phyloP scores from a whole-genome alignment of 1,140 invertebrate species.

The Mamestra configurata region DNA sequence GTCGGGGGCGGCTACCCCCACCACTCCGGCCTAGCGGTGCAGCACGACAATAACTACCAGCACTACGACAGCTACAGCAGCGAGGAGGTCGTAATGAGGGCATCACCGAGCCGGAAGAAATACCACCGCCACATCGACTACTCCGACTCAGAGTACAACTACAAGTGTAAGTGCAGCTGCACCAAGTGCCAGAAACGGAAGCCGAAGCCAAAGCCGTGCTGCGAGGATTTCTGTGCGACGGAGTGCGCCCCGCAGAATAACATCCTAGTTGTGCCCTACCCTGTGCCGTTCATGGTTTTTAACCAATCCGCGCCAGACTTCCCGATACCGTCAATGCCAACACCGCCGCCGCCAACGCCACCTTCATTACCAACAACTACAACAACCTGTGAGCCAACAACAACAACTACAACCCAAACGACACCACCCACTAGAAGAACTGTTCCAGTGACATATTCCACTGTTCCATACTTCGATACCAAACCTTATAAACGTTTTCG shows the following conservation, averaged over 20 bases:
- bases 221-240: background rate
- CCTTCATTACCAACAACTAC: background rate
- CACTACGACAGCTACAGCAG: conserved; percentile 6
- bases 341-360: background rate
- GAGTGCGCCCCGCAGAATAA: background rate
- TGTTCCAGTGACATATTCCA: background rate
- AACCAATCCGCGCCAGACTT: background rate
- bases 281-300: conserved; percentile 6
- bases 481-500: conserved; percentile 5
- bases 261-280: conserved; percentile 10
- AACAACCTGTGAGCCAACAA: background rate
- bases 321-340: too few relatives aligned
- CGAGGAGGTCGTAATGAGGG: background rate
- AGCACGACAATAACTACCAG: background rate
- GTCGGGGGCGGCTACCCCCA: too few relatives aligned
- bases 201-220: conserved; percentile 4
- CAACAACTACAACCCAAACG: background rate
- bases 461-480: background rate
- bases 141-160: background rate
- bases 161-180: conserved; percentile 6
- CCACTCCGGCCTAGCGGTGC: too few relatives aligned
- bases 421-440: too few relatives aligned
- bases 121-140: background rate
- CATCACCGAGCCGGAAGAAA: background rate
- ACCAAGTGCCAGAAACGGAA: background rate